These are phyloP conservation scores for Sciaenops ocellatus DNA, from an alignment of 2,797 vertebrate genomes.

Conservation along the genomic window DNA sequence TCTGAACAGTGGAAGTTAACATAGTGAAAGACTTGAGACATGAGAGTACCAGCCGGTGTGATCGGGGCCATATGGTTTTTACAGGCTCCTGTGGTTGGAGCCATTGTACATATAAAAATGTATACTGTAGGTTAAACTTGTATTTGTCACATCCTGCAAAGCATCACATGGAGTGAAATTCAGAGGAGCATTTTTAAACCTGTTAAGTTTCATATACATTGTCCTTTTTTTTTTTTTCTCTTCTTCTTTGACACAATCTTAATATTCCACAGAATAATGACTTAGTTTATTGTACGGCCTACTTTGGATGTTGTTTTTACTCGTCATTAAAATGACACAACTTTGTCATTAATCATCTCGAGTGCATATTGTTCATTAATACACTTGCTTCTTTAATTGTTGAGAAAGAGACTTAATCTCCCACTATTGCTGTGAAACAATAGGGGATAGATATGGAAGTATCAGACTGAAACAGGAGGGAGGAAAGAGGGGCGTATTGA, in stretches of 20 bases:
- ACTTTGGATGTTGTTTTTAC: slow-evolving; percentile 70
- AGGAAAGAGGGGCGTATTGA: neutral
- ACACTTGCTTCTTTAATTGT: neutral
- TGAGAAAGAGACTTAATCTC: neutral
- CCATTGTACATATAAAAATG: slow-evolving; percentile 57
- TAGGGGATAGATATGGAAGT: neutral
- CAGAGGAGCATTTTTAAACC: slow-evolving; percentile 58
- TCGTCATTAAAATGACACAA: slow-evolving; percentile 77
- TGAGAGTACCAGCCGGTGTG: slow-evolving; percentile 16
- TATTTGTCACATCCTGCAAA: slow-evolving; percentile 52
- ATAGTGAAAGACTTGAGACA: slow-evolving; percentile 29
- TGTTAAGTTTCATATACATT: slow-evolving; percentile 55
- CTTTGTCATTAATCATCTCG: slow-evolving; percentile 56
- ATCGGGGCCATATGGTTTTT: slow-evolving; percentile 13
- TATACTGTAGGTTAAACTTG: slow-evolving; percentile 46
- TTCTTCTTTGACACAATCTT: slow-evolving; percentile 50
- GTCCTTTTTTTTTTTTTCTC: slow-evolving; percentile 48
- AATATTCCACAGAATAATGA: slow-evolving; percentile 59
- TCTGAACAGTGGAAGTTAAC: slow-evolving; percentile 34
- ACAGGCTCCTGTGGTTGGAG: slow-evolving; percentile 46
- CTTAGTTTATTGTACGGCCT: slow-evolving; percentile 65
- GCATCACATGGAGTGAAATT: slow-evolving; percentile 35
- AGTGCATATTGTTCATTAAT: slow-evolving; percentile 14
- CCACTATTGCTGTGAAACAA: neutral
- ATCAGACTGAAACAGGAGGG: neutral